Base-by-base conservation (phyloP, 2,113 vertebrate species). In the Microcebus griseorufus region DNA sequence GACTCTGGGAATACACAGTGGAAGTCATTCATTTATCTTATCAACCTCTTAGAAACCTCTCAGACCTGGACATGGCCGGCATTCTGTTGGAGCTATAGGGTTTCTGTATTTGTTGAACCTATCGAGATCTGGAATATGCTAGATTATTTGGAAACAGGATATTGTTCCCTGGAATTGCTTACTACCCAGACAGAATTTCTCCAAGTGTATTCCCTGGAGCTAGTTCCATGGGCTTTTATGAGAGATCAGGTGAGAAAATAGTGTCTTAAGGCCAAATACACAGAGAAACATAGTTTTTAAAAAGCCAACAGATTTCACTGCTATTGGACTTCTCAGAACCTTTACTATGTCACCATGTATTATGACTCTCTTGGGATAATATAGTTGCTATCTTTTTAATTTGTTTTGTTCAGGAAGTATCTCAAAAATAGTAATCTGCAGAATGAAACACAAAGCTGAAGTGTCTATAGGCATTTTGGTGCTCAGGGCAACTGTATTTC, bases 91-190 rank as follows among this genome's bases (percentile, higher is more conserved):
- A 34, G 67, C 17, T 32, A 3, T 2, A 88, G n/a, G 0, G 72
- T 88, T 97, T 94, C 75, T 70, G 34, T 60, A 79, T 84, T 22
- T 81, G 11, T 76, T 84, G 53, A 91, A 23, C 3, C 17, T 60
- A 11, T 65, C 53, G 73, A 79, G 37, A 23, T 70, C 34, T 85
- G 42, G 42, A 88, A 82, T 90, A 92, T 70, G 6, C 29, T 65
- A 88, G 84, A 80, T 64, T 92, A 83, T 78, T 80, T 80, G 48
- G 60, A 90, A 96, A 96, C 4, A 82, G 51, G 55, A 67, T 69
- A 23, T 55, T 73, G 37, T 55, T 93, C 86, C 16, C 34, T 65
- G 75, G n/a, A 89, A 75, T 72, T 51, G 58, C 16, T 92, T 80
- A 92, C 80, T 51, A 6, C 29, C 4, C 18, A 84, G 23, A 69